Percentiles rank a stretch among this genome's conserved stretches.
These are phyloP conservation scores for Daphoenositta chrysoptera DNA, from an alignment of 2,113 vertebrate species.

Conservation along the genomic window DNA sequence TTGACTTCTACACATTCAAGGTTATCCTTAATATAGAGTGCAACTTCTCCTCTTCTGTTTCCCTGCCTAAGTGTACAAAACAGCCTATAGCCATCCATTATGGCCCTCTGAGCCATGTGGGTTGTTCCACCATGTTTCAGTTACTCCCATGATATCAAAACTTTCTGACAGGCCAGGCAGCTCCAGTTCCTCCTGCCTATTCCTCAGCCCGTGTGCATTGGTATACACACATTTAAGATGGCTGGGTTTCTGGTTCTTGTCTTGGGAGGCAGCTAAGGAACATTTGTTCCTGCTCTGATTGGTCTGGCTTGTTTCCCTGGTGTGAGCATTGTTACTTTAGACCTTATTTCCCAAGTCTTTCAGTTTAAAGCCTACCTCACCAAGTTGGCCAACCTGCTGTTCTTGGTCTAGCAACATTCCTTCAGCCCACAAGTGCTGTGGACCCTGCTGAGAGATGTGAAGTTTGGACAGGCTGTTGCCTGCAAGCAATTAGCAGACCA, in stretches of 20 bases:
- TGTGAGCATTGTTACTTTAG: accelerated
- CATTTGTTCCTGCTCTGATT: not conserved
- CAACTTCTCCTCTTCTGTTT: not conserved
- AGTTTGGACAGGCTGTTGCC: constrained; percentile 80
- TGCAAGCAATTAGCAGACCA: constrained; percentile 84
- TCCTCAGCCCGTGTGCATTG: not conserved
- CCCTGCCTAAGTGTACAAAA: not conserved
- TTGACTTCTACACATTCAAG: not conserved
- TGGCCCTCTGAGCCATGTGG: not conserved
- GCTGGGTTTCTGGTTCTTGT: not conserved
- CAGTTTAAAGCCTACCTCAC: not conserved
- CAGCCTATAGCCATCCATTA: not conserved
- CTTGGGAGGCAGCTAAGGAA: not conserved
- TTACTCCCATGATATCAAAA: not conserved
- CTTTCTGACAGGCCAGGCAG: not conserved
- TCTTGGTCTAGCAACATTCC: not conserved
- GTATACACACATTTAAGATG: not conserved
- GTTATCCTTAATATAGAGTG: not conserved
- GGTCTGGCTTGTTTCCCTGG: not conserved
- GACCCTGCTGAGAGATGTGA: constrained; percentile 76
- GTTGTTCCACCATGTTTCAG: not conserved
- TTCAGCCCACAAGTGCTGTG: constrained; percentile 80
- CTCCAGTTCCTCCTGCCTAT: not conserved
- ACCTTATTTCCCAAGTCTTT: not conserved
- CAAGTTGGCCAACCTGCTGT: not conserved